Evolutionary conservation across 2,888 invertebrate genomes (phyloP).

Genomic region (Leptura quadrifasciata): DNA sequence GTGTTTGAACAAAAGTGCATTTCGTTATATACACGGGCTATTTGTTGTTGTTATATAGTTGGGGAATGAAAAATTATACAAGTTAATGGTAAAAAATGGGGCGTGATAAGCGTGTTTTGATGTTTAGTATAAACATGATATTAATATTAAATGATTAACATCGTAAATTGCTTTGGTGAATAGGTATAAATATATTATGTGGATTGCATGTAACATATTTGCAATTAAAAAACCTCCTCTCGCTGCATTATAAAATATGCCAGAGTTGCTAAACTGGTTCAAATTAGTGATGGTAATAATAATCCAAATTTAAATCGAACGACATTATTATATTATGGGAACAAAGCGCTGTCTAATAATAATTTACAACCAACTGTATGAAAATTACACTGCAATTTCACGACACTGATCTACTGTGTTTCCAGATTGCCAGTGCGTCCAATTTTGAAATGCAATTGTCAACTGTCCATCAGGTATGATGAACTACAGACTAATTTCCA

Average conservation of each 20-base stretch:
- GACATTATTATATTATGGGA: not conserved
- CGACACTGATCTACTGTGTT: not conserved
- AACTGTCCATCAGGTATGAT: too few species aligned
- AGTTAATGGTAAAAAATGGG: constrained; percentile 21
- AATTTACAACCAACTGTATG: not conserved
- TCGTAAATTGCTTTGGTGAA: constrained; percentile 9
- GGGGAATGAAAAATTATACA: not conserved
- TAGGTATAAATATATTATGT: constrained; percentile 4
- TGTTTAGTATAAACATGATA: constrained; percentile 5
- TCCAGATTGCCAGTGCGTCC: too few species aligned
- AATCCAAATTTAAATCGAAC: not conserved
- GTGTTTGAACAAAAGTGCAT: constrained; percentile 33
- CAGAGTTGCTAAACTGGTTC: not conserved
- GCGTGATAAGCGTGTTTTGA: constrained; percentile 13
- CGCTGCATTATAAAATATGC: constrained; percentile 4
- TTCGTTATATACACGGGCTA: constrained; percentile 29
- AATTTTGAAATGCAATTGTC: too few species aligned
- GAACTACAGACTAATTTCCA: too few species aligned
- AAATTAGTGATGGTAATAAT: not conserved
- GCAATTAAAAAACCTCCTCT: not conserved
- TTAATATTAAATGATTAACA: constrained; percentile 26
- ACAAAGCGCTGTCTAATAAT: not conserved
- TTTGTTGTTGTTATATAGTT: not conserved
- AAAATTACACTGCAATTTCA: not conserved
- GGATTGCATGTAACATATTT: not conserved